phyloP scores from a whole-genome alignment of 2,797 vertebrate species.

The Crocodylus rhombifer region DNA sequence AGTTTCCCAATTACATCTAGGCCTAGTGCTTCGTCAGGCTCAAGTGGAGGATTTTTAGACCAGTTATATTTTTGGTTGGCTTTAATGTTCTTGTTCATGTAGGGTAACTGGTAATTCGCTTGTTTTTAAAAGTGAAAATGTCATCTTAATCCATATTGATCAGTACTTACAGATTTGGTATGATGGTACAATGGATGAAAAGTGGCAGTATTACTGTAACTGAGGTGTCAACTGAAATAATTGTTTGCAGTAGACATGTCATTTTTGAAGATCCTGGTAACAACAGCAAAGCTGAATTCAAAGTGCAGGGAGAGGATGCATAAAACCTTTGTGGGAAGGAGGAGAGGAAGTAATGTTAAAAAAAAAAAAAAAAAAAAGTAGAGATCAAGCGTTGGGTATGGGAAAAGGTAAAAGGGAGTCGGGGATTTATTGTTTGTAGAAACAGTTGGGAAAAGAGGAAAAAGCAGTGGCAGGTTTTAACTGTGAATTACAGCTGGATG shows the following conservation, averaged over 20 bases:
- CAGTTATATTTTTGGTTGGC: neutral
- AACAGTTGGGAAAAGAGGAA: constrained; percentile 34
- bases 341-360: constrained; percentile 74
- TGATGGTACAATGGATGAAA: neutral
- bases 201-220: constrained; percentile 41
- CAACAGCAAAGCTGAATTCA: constrained; percentile 78
- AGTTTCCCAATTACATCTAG: neutral
- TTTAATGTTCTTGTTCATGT: neutral
- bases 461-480: constrained; percentile 25
- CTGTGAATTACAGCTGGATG: constrained; percentile 38
- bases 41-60: neutral
- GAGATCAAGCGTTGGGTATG: constrained; percentile 40
- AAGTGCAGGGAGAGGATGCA: constrained; percentile 69
- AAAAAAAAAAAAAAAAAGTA: constrained; percentile 62
- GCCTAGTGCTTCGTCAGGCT: neutral
- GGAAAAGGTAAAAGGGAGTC: neutral
- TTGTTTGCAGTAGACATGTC: constrained; percentile 76
- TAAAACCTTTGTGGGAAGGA: constrained; percentile 54
- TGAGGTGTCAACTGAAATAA: constrained; percentile 65
- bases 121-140: neutral
- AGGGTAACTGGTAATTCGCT: too few species aligned
- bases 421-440: neutral
- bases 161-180: neutral
- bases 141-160: constrained; percentile 41
- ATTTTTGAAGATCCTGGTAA: constrained; percentile 73